Evolutionary conservation across 2,888 invertebrate species (phyloP), one percentile per base, ranked within the genome.

Genomic region (Orchesellides sinensis): DNA sequence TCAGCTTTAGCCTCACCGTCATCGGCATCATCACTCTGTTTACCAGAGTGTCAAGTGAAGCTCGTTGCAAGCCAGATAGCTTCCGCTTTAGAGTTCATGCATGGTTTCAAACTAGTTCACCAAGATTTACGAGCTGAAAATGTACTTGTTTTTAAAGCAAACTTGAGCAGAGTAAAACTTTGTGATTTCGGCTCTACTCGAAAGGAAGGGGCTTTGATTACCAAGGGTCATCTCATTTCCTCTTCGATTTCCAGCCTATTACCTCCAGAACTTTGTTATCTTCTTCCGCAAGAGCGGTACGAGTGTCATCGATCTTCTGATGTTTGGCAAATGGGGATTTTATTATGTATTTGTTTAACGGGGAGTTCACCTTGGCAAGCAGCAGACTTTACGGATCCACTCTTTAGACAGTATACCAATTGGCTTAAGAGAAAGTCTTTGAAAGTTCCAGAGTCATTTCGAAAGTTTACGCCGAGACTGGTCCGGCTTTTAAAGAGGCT

Each of bases 291-390:
- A 65, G 74, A 74, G 35, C n/a, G 54, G 17, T 74, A 19, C 21
- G 65, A 74, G 21, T 29, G 47, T 65, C 49, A 65, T 14, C 45
- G 65, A 10, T 47, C 47, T n/a, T 92, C 93, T n/a, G 95, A 95
- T 89, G 93, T 93, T 40, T 95, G 95, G 95, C 94, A 95, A 86
- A 92, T 95, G 86, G 95, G 93, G 4, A 93, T 96, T 85, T 90
- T 94, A n/a, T 89, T 93, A 45, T 93, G 93, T 89, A 93, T 93
- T 56, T 92, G 93, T 89, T 90, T 95, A 68, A 94, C 94, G 0
- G 89, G 95, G 2, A 61, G 47, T 25, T 49, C 27, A 17, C 94
- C 94, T 0, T 94, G 94, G 94, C 92, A 93, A 87, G 91, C 92
- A 54, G 94, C 94, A 1, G 93, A 94, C 88, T 94, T 94, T 88